Base-by-base conservation (phyloP, 2,797 vertebrate genomes). In the Perodicticus potto region DNA sequence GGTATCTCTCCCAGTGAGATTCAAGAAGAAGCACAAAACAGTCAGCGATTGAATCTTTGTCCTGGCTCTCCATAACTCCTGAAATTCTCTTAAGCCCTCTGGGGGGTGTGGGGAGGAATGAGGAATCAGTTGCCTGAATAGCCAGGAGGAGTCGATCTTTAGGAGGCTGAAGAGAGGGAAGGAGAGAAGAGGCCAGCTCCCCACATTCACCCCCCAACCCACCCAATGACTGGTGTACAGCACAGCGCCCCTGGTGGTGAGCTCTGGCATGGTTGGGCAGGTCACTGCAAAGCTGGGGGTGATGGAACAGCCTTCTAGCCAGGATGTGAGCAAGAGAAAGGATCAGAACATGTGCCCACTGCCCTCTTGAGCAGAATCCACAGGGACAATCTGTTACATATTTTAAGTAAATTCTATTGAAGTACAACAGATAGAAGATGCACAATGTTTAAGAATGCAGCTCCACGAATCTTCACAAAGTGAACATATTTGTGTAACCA, bases 161-260 rank as follows among this genome's bases (percentile, higher is more conserved):
- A 23, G 12, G 69, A 85, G 20, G 27, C 12, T n/a, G 27, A 72
- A 93, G 22, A 10, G 40, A 32, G 17, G 86, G 4, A 37, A 5
- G 27, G 34, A 5, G 7, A 11, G 20, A 69, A 43, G 19, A 4
- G 16, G 20, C 13, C 23, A 25, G 55, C 22, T 80, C 20, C 3
- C 10, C 6, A 8, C 72, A 29, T 25, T 13, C 45, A 8, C 49
- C 49, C 14, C 14, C 49, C 2, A 7, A 7, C 27, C 22, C 20
- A 19, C 23, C 2, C 0, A 43, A 20, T 1, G 19, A 11, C 1
- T 45, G 72, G 17, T n/a, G 45, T 27, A 72, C 1, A 0, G 19
- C 59, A 45, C 78, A 27, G 69, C 3, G 2, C 57, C 61, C 40
- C 32, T 57, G 14, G 32, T 80, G 85, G 37, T 77, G 11, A 70